Base-by-base conservation (phyloP, 23 tunicate species). In the Oikopleura dioica region DNA sequence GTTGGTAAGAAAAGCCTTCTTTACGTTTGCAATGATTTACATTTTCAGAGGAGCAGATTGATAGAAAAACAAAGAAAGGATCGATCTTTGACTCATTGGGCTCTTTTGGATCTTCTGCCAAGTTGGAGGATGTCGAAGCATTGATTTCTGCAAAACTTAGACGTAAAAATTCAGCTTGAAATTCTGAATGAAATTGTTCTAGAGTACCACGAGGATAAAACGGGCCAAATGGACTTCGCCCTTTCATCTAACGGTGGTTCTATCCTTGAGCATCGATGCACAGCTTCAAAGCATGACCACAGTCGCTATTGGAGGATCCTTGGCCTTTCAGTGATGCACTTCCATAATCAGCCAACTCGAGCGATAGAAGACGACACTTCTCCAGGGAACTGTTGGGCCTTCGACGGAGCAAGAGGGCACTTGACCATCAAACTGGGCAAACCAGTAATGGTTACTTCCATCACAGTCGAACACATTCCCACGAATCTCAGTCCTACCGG, bases 161-260 rank as follows among this genome's bases (percentile, higher is more conserved):
- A n/a, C 55, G 21, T 44, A 44, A 44, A 44, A 44, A 44, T 9
- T 28, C 2, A 16, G 26, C 30, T 16, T 63, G 33, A 63, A 28
- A 28, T 5, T 63, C 2, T 63, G 72, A 63, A 2, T 21, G 2
- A 16, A 12, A 12, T 2, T 16, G 33, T 12, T 63, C 26, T 63
- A 63, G 72, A 63, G 26, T 63, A 63, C 26, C 72, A 63, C 72
- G 72, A 23, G 2, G 72, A 63, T 63, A 24, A 31, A 63, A 63
- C 72, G 4, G 72, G 72, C 33, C 16, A 12, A 4, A 63, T 16
- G 16, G 72, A 63, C 26, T 63, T 12, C 33, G 72, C 72, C 26
- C 26, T 63, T 23, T 23, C 16, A 12, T 31, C 4, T 12, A 31
- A 23, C 5, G 72, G 72, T 21, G 72, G 72, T 21, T 12, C 16